Percentiles rank a stretch among this genome's conserved stretches.
These are phyloP conservation scores for Papilio glaucus DNA, from an alignment of 1,140 invertebrate species.

Conservation along the genomic window DNA sequence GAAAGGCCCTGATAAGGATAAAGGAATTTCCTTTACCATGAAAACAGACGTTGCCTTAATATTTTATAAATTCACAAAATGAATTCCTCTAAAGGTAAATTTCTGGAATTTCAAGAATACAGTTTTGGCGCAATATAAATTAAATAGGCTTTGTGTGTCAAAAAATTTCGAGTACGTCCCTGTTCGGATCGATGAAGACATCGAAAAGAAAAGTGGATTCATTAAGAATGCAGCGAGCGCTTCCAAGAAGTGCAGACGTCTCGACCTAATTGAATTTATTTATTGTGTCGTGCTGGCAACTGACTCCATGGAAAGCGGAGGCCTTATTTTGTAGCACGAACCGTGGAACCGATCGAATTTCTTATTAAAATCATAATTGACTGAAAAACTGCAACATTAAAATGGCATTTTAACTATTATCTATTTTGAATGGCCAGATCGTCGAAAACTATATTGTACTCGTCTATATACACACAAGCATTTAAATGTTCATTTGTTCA, in stretches of 20 bases:
- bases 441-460: too few relatives aligned
- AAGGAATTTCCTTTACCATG: too few relatives aligned
- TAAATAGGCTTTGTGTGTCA: neutral
- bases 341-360: neutral
- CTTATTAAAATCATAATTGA: neutral
- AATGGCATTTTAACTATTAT: too few relatives aligned
- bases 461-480: too few relatives aligned
- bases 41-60: too few relatives aligned
- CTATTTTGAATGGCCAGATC: too few relatives aligned
- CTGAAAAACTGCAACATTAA: too few relatives aligned
- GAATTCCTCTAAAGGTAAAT: too few relatives aligned
- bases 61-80: too few relatives aligned
- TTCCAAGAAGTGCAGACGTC: conserved; percentile 51
- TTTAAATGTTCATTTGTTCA: too few relatives aligned
- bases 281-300: conserved; percentile 39
- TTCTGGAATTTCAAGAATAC: too few relatives aligned
- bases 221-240: conserved; percentile 54
- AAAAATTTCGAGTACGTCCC: conserved; percentile 45
- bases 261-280: conserved; percentile 58
- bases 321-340: neutral
- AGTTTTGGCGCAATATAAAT: neutral
- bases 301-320: neutral
- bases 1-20: too few relatives aligned
- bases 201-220: conserved; percentile 61
- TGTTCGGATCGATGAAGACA: conserved; percentile 66